Conservation (phyloP, 2,113 vertebrate genomes). For the Platysteira castanea region DNA sequence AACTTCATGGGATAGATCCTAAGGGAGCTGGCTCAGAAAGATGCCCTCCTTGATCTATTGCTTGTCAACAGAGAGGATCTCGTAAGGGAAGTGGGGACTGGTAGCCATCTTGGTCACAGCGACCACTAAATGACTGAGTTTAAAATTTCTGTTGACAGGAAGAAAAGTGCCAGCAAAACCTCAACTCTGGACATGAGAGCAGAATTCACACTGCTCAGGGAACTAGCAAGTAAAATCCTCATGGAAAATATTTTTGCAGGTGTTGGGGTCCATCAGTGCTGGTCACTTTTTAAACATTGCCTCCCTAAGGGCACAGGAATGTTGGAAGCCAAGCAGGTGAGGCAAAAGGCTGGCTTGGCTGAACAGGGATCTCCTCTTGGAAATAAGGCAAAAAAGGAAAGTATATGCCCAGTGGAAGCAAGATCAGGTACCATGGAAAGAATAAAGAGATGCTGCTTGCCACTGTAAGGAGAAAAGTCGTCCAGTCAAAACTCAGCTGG, state of each 20-base stretch:
- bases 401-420: neutral
- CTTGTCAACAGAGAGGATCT: no score
- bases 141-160: no score
- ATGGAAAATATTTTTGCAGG: neutral
- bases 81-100: no score
- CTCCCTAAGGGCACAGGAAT: neutral
- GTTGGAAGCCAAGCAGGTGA: neutral
- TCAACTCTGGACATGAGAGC: neutral
- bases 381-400: neutral
- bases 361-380: neutral
- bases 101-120: no score
- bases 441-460: neutral
- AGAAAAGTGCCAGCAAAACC: neutral
- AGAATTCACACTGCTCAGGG: neutral
- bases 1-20: neutral
- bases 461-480: neutral
- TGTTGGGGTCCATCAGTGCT: neutral
- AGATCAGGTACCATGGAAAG: neutral
- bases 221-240: neutral
- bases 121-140: no score
- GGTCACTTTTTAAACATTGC: neutral
- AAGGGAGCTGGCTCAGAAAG: no score
- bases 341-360: neutral
- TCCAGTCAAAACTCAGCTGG: neutral
- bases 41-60: no score